Conservation (phyloP, 1,140 invertebrate genomes). For the Drosophila hydei region DNA sequence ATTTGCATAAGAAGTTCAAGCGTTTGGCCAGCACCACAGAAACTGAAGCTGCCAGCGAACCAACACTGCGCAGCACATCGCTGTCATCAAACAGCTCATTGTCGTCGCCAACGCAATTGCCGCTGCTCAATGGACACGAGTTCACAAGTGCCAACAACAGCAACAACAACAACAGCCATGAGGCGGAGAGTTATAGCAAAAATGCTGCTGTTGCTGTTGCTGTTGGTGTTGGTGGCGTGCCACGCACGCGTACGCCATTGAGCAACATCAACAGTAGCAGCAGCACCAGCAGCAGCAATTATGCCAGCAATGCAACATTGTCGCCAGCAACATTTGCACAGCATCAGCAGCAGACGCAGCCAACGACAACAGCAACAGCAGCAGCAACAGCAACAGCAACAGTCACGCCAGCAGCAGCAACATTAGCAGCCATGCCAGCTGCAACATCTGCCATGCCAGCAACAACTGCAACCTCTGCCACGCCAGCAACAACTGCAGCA, state of each 20-base stretch:
- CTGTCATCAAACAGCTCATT: conserved; percentile 75
- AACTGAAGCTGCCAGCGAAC: conserved; percentile 60
- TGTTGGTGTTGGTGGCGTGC: conserved; percentile 23
- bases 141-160: conserved; percentile 55
- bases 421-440: not conserved
- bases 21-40: conserved; percentile 90
- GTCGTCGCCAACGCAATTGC: conserved; percentile 48
- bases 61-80: conserved; percentile 78
- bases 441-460: not conserved
- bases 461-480: not conserved
- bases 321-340: conserved; percentile 68
- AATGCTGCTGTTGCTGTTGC: conserved; percentile 79
- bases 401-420: conserved; percentile 1
- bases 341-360: conserved; percentile 69
- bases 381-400: not conserved
- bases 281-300: conserved; percentile 45
- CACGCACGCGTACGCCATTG: conserved; percentile 62
- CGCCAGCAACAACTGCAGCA: not conserved
- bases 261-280: conserved; percentile 41
- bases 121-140: conserved; percentile 29
- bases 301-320: conserved; percentile 54
- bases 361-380: conserved; percentile 37
- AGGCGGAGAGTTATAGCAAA: conserved; percentile 73
- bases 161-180: conserved; percentile 79
- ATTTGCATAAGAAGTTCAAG: conserved; percentile 96